phyloP scores from a whole-genome alignment of 2,888 invertebrate species.

The Ichneumon xanthorius region DNA sequence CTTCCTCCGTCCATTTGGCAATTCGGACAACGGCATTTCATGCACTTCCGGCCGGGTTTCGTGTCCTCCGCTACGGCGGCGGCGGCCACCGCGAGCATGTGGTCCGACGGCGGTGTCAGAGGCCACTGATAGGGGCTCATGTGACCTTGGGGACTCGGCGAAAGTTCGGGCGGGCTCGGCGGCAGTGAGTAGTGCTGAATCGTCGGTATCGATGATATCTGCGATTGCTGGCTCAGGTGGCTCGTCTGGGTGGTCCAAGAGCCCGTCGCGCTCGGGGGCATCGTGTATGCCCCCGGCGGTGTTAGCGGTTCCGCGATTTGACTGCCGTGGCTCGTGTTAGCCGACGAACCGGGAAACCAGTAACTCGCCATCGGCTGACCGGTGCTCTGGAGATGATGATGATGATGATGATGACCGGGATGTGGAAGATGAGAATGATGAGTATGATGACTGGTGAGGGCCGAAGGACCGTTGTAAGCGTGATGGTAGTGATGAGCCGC shows the following conservation, averaged over 20 bases:
- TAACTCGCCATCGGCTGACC: slow-evolving; percentile 72
- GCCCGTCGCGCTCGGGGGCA: slow-evolving; percentile 67
- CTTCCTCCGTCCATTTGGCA: slow-evolving; percentile 91
- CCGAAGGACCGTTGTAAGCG: slow-evolving; percentile 59
- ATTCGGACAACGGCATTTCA: slow-evolving; percentile 93
- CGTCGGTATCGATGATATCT: slow-evolving; percentile 64
- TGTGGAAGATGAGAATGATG: slow-evolving; percentile 72
- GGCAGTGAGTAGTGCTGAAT: slow-evolving; percentile 78
- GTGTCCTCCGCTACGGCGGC: slow-evolving; percentile 67
- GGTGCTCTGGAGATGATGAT: slow-evolving; percentile 71
- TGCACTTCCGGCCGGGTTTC: slow-evolving; percentile 87
- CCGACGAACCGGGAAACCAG: slow-evolving; percentile 75
- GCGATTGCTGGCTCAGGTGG: slow-evolving; percentile 61
- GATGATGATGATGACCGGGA: slow-evolving; percentile 67
- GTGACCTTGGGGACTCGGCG: slow-evolving; percentile 75
- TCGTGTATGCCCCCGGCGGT: slow-evolving; percentile 73
- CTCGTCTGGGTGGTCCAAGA: slow-evolving; percentile 63
- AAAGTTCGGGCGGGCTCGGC: slow-evolving; percentile 76
- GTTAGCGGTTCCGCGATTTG: slow-evolving; percentile 76
- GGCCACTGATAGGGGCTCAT: slow-evolving; percentile 78
- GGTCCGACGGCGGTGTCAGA: slow-evolving; percentile 75
- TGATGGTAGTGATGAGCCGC: slow-evolving; percentile 61
- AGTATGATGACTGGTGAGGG: slow-evolving; percentile 45
- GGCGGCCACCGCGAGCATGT: slow-evolving; percentile 57
- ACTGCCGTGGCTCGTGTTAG: slow-evolving; percentile 71